Percentiles rank a stretch among this genome's conserved stretches.
Conservation (phyloP, 2,888 invertebrate genomes). For the Physocephala rufipes region DNA sequence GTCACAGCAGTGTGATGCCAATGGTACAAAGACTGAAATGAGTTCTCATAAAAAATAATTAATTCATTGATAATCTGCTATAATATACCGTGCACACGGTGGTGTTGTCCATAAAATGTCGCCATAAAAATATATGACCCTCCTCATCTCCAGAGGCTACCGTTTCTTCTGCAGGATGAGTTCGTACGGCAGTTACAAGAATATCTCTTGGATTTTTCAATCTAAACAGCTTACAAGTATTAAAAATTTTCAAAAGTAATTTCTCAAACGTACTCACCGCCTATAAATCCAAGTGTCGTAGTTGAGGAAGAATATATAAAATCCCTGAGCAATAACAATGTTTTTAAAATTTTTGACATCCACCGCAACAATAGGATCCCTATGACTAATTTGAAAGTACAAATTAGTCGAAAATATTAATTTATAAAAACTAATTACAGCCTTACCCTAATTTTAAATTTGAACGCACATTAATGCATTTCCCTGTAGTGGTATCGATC, state of each 20-base stretch:
- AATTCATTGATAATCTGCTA: not conserved
- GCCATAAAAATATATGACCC: constrained; percentile 75
- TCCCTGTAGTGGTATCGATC: constrained; percentile 52
- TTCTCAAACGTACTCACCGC: constrained; percentile 48
- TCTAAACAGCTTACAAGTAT: constrained; percentile 41
- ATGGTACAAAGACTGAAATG: constrained; percentile 70
- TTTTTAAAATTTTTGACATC: constrained; percentile 54
- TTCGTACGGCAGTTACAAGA: constrained; percentile 71
- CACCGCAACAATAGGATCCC: constrained; percentile 51
- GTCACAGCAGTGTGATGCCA: constrained; percentile 81
- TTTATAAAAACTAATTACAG: not conserved
- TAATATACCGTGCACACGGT: constrained; percentile 45
- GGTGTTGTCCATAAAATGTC: constrained; percentile 59
- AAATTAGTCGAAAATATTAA: not conserved
- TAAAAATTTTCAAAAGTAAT: constrained; percentile 8
- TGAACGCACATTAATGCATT: constrained; percentile 40
- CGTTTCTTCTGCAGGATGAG: constrained; percentile 73
- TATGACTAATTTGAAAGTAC: constrained; percentile 43
- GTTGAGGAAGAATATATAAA: constrained; percentile 52
- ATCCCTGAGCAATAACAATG: constrained; percentile 52
- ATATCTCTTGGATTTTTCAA: constrained; percentile 43
- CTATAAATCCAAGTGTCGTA: constrained; percentile 54
- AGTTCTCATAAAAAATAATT: not conserved
- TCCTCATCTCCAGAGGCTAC: constrained; percentile 75
- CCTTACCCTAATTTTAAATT: constrained; percentile 51